Evolutionary conservation across 2,888 invertebrate species (phyloP).

Genomic region (Tinea semifulvella): DNA sequence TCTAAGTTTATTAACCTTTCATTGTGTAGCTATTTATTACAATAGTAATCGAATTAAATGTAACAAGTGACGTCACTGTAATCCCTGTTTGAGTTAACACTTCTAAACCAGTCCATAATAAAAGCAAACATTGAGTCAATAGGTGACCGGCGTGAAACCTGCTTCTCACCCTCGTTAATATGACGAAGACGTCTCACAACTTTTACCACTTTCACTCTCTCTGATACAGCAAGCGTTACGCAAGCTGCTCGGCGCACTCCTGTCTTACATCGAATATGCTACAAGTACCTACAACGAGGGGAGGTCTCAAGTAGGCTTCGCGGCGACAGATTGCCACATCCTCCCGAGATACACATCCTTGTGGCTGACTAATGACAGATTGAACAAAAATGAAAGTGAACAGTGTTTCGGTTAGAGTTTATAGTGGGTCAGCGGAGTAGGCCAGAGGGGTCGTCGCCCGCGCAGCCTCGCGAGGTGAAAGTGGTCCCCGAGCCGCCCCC

Average conservation of each 20-base stretch:
- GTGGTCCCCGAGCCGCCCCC: conserved; percentile 25
- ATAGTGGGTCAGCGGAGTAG: conserved; percentile 64
- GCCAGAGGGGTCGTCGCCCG: conserved; percentile 58
- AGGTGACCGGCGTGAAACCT: conserved; percentile 10
- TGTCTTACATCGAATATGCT: not conserved
- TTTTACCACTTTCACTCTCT: conserved; percentile 54
- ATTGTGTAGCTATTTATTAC: conserved; percentile 1
- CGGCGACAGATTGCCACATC: not conserved
- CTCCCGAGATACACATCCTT: conserved; percentile 38
- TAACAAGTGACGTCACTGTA: conserved; percentile 1
- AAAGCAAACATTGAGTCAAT: conserved; percentile 6
- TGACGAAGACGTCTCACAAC: conserved; percentile 31
- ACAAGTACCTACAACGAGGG: not conserved
- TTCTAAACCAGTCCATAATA: conserved; percentile 4
- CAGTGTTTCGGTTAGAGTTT: conserved; percentile 52
- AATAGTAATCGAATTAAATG: conserved; percentile 1
- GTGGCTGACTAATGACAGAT: conserved; percentile 41
- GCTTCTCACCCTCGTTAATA: conserved; percentile 12
- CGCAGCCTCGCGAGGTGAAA: conserved; percentile 11
- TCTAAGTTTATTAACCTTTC: conserved; percentile 1
- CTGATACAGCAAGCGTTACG: conserved; percentile 54
- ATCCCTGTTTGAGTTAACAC: conserved; percentile 1
- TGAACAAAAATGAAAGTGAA: conserved; percentile 59
- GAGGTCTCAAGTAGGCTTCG: not conserved
- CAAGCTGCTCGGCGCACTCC: conserved; percentile 28